Evolutionary conservation across 2,113 vertebrate species (phyloP).

Genomic region (Beaufortia kweichowensis): DNA sequence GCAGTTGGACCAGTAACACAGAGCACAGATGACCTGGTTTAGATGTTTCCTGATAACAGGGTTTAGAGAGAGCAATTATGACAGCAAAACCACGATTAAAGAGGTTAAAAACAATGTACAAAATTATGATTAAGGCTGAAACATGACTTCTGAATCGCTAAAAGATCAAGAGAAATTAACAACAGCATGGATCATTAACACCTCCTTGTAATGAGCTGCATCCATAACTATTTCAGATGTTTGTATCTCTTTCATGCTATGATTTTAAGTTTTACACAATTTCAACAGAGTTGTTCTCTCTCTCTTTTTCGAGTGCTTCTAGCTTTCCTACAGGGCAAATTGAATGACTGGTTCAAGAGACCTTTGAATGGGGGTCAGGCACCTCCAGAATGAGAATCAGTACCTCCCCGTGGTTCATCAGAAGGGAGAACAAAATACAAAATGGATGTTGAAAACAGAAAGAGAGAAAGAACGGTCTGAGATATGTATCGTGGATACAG

Average conservation of each 20-base stretch:
- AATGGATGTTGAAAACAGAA: slow-evolving; percentile 33
- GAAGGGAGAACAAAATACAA: slow-evolving; percentile 31
- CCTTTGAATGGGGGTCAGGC: slow-evolving; percentile 47
- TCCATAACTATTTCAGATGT: neutral
- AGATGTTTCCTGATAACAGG: neutral
- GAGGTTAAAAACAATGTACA: neutral
- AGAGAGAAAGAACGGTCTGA: slow-evolving; percentile 22
- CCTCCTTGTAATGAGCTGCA: slow-evolving; percentile 8
- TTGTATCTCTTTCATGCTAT: slow-evolving; percentile 17
- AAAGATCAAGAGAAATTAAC: slow-evolving; percentile 36
- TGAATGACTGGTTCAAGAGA: slow-evolving; percentile 25
- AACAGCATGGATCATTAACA: slow-evolving; percentile 32
- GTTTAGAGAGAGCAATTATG: neutral
- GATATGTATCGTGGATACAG: slow-evolving; percentile 48
- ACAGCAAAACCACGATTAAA: neutral
- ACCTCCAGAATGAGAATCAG: slow-evolving; percentile 49
- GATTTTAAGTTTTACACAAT: slow-evolving; percentile 15
- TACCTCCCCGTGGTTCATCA: slow-evolving; percentile 38
- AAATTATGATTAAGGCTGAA: slow-evolving; percentile 7
- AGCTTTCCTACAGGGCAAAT: slow-evolving; percentile 27
- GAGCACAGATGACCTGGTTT: slow-evolving; percentile 19
- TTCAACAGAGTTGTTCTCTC: neutral
- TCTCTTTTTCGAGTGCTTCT: neutral
- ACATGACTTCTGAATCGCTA: neutral
- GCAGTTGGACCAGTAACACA: neutral